Evolutionary conservation across 2,113 vertebrate genomes (phyloP).

Genomic region (Zingel zingel): DNA sequence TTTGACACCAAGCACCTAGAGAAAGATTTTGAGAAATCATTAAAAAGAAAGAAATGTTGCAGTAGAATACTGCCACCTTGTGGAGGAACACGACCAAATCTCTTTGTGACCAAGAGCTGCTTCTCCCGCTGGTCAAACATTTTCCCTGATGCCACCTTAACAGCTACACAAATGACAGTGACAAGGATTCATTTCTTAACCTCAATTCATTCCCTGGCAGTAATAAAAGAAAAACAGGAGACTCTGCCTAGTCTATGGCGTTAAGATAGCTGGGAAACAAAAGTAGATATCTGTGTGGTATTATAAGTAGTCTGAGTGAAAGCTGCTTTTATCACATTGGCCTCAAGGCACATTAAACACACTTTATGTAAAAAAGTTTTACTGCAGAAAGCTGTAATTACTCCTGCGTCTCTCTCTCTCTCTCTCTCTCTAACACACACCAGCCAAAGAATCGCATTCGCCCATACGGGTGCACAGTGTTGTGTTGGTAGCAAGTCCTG

Average conservation of each 20-base stretch:
- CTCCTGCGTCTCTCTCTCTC: neutral
- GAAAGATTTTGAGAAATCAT: conserved; percentile 29
- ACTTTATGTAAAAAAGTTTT: conserved; percentile 40
- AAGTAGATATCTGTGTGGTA: neutral
- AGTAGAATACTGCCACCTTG: conserved; percentile 71
- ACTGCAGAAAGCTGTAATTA: conserved; percentile 42
- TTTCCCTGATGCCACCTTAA: conserved; percentile 55
- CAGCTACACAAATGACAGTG: conserved; percentile 38
- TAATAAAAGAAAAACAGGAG: conserved; percentile 16
- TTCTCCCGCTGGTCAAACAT: conserved; percentile 19
- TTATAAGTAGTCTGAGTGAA: conserved; percentile 25
- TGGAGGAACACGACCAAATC: conserved; percentile 39
- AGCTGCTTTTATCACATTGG: conserved; percentile 51
- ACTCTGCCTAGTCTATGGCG: neutral
- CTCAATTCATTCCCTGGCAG: conserved; percentile 29
- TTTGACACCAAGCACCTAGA: conserved; percentile 59
- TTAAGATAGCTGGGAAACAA: conserved; percentile 7
- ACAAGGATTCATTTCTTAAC: conserved; percentile 21
- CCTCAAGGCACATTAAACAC: conserved; percentile 76
- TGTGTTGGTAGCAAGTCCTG: conserved; percentile 22
- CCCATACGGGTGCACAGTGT: conserved; percentile 1
- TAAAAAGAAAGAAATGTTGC: conserved; percentile 11
- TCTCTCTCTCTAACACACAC: neutral
- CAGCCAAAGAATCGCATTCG: neutral
- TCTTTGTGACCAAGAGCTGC: conserved; percentile 53